These are phyloP conservation scores for Druon quercuslanigerum DNA, from an alignment of 1,140 invertebrate species.

Conservation along the genomic window DNA sequence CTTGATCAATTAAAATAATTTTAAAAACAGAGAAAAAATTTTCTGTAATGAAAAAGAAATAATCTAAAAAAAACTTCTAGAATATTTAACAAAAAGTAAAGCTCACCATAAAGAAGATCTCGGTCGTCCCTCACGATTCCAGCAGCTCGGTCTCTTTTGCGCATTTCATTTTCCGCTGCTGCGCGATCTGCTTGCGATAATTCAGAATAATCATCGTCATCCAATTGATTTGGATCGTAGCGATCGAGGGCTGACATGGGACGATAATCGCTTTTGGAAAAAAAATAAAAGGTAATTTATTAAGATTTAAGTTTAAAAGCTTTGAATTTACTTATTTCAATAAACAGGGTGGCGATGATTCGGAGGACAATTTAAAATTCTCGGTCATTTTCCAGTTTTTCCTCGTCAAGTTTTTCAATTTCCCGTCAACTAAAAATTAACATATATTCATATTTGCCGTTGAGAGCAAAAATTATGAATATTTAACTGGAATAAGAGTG, in stretches of 20 bases:
- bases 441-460: too few relatives aligned
- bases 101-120: constrained; percentile 83
- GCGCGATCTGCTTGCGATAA: constrained; percentile 90
- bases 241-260: constrained; percentile 95
- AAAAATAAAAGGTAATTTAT: constrained; percentile 52
- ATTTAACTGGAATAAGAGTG: too few relatives aligned
- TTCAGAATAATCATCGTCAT: constrained; percentile 92
- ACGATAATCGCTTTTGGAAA: constrained; percentile 89
- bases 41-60: neutral
- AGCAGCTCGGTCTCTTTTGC: constrained; percentile 89
- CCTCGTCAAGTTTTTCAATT: too few relatives aligned
- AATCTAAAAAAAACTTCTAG: constrained; percentile 14
- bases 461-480: too few relatives aligned
- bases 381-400: too few relatives aligned
- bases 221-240: constrained; percentile 91
- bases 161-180: constrained; percentile 92
- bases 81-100: constrained; percentile 30
- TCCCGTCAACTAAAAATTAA: too few relatives aligned
- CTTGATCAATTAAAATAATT: too few relatives aligned
- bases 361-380: too few relatives aligned
- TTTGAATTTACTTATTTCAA: too few relatives aligned
- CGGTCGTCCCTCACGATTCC: constrained; percentile 88
- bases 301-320: neutral
- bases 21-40: too few relatives aligned
- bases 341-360: too few relatives aligned